A percentile compares a stretch with the other conserved stretches of the same genome.
phyloP scores from a whole-genome alignment of 1,140 invertebrate species.

The Contarinia nasturtii region DNA sequence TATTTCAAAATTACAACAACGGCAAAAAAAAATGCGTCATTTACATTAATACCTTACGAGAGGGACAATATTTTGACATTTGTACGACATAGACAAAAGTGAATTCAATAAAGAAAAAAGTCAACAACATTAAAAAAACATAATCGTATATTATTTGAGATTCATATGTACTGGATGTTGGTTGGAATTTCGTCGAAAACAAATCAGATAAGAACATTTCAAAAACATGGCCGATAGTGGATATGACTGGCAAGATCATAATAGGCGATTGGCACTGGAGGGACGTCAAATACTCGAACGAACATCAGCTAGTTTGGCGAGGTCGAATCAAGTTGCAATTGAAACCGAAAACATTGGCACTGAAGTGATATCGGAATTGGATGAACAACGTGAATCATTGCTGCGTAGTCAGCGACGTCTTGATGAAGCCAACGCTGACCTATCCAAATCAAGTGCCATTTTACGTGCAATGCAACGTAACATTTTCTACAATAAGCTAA shows the following conservation, averaged over 20 bases:
- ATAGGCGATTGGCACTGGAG: slow-evolving; percentile 32
- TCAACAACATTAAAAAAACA: too few relatives aligned
- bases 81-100: too few relatives aligned
- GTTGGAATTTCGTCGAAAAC: too few relatives aligned
- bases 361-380: slow-evolving; percentile 34
- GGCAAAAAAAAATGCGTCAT: too few relatives aligned
- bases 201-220: too few relatives aligned
- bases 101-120: too few relatives aligned
- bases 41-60: too few relatives aligned
- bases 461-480: slow-evolving; percentile 24
- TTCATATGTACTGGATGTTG: too few relatives aligned
- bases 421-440: slow-evolving; percentile 25
- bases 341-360: slow-evolving; percentile 63
- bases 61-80: too few relatives aligned
- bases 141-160: too few relatives aligned
- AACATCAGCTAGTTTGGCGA: slow-evolving; percentile 39
- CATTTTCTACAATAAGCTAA: slow-evolving; percentile 28
- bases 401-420: slow-evolving; percentile 25
- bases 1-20: too few relatives aligned
- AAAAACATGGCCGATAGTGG: neutral
- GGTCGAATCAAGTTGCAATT: slow-evolving; percentile 50
- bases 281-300: slow-evolving; percentile 37
- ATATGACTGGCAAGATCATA: slow-evolving; percentile 25
- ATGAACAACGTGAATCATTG: slow-evolving; percentile 26
- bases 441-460: slow-evolving; percentile 21